Base-by-base conservation (phyloP, 2,797 vertebrate species). In the Poeciliopsis turneri region DNA sequence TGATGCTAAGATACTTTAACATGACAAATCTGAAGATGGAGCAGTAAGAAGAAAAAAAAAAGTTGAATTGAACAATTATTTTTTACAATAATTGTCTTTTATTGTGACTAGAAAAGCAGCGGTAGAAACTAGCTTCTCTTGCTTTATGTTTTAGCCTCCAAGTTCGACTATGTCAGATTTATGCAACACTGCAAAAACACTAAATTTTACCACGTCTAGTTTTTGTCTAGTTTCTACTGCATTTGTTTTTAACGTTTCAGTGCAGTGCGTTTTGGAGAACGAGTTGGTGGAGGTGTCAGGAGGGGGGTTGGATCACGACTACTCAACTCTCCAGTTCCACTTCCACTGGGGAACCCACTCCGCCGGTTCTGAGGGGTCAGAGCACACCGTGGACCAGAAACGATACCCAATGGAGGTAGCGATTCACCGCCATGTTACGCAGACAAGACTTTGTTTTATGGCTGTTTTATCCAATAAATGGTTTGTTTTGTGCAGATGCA, bases 401-500 rank as follows among this genome's bases (percentile, higher is more conserved):
- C 88, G 78, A 72, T 93, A 88, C 51, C 86, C 91, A 2, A 95
- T 96, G 94, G 95, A 95, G 94, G 96, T 95, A 82, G 2, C 0
- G 59, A 2, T 3, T 36, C 16, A 0, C 6, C 15, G n/a, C 6
- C 0, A 1, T 12, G 33, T 6, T 33, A 1, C 23, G 61, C 3
- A 23, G 57, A 30, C 1, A 7, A 13, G 23, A 6, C 11, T 51
- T 71, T 15, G 39, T 46, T 45, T 45, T 28, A 4, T 18, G 12
- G 23, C 15, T 5, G 0, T 30, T 13, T 81, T 20, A 9, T 43
- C 3, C 1, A 36, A 36, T 70, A 18, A 18, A 47, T 45, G 82
- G 2, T 75, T 33, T 74, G 13, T 82, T 59, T 69, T 78, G 10
- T 86, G 36, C 64, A 96, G 95, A 91, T 96, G 91, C 95, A 95